Evolutionary conservation across 2,797 vertebrate species (phyloP).

Genomic region (Heteromormyrus szaboi): DNA sequence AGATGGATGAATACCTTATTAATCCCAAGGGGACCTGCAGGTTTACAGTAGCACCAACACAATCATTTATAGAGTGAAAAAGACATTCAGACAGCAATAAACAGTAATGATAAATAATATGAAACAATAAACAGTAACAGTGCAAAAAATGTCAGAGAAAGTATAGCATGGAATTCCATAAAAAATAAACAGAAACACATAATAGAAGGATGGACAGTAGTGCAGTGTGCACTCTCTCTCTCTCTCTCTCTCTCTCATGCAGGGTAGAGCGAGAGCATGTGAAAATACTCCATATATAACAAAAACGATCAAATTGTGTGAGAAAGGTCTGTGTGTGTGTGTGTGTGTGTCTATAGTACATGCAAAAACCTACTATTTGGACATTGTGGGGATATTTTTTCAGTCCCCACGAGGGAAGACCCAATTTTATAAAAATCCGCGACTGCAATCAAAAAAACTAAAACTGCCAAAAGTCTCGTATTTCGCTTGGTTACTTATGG

Average conservation of each 20-base stretch:
- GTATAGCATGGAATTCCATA: neutral
- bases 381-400: neutral
- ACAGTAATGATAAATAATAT: neutral
- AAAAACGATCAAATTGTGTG: neutral
- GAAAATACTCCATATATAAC: neutral
- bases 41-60: neutral
- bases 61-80: neutral
- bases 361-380: neutral
- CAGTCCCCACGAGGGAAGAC: neutral
- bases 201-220: neutral
- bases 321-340: neutral
- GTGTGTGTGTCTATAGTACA: neutral
- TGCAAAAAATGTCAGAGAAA: neutral
- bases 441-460: neutral
- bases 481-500: neutral
- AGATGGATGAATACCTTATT: neutral
- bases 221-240: neutral
- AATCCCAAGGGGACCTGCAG: neutral
- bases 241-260: neutral
- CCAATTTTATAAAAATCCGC: neutral
- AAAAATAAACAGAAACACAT: neutral
- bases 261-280: neutral
- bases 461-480: neutral
- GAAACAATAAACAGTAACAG: neutral
- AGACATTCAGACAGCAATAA: neutral